phyloP scores from a whole-genome alignment of 2,888 invertebrate genomes.

The Petrolisthes manimaculis region DNA sequence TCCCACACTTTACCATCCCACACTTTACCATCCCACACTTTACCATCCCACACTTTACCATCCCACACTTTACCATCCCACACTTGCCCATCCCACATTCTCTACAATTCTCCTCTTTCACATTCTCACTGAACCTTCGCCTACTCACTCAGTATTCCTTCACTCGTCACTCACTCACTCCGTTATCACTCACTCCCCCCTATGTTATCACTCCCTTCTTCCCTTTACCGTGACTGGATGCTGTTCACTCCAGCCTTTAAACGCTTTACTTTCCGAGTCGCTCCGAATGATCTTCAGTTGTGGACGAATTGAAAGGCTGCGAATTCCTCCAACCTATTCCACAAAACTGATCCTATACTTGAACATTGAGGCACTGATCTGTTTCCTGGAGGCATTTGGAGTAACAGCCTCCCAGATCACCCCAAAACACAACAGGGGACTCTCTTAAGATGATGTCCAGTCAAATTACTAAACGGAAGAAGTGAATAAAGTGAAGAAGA shows the following conservation, averaged over 20 bases:
- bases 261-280: neutral
- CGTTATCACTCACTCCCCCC: neutral
- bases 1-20: neutral
- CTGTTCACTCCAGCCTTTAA: neutral
- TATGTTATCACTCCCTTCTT: neutral
- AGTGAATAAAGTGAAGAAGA: neutral
- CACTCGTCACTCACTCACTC: neutral
- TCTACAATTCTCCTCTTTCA: neutral
- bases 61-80: neutral
- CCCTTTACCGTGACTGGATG: neutral
- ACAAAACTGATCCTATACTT: no score
- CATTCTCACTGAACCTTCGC: neutral
- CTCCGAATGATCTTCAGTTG: no score
- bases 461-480: neutral
- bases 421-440: no score
- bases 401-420: no score
- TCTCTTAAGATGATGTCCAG: no score
- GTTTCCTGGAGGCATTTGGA: no score
- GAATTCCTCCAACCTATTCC: no score
- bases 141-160: neutral
- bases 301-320: no score
- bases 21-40: neutral
- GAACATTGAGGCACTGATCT: no score
- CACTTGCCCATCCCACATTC: neutral
- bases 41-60: neutral